Percentiles rank a stretch among this genome's conserved stretches.
Conservation (phyloP, 2,888 invertebrate species). For the Tiliacea citrago region DNA sequence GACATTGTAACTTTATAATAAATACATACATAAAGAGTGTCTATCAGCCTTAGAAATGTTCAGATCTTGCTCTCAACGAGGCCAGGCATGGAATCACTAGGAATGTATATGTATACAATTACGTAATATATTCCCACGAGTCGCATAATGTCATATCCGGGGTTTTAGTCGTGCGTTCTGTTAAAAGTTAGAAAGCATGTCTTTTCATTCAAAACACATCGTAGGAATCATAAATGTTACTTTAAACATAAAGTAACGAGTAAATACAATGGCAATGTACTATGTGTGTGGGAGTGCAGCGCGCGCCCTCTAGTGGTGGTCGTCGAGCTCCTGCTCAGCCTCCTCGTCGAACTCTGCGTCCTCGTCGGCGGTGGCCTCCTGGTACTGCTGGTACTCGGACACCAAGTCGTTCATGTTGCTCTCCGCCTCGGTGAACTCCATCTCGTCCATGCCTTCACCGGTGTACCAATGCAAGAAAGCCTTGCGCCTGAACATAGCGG, state of each 20-base stretch:
- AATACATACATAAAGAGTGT: constrained; percentile 81
- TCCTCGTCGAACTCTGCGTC: constrained; percentile 96
- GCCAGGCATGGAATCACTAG: constrained; percentile 78
- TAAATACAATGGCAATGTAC: constrained; percentile 86
- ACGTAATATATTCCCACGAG: constrained; percentile 79
- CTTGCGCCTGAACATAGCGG: constrained; percentile 98
- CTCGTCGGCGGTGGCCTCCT: constrained; percentile 96
- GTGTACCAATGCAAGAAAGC: constrained; percentile 99
- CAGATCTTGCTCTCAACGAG: constrained; percentile 85
- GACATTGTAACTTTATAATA: constrained; percentile 77
- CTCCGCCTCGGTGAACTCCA: constrained; percentile 98
- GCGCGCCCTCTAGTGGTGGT: constrained; percentile 80
- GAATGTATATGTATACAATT: constrained; percentile 85
- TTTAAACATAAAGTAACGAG: constrained; percentile 83
- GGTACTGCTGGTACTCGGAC: constrained; percentile 98
- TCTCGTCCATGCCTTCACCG: constrained; percentile 99
- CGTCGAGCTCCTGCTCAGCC: constrained; percentile 93
- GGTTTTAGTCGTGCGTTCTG: constrained; percentile 87
- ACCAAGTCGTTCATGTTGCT: constrained; percentile 99
- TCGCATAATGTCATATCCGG: constrained; percentile 79
- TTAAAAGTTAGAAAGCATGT: constrained; percentile 90
- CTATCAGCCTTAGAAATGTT: constrained; percentile 86
- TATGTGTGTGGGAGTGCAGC: constrained; percentile 69
- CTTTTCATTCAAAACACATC: constrained; percentile 80
- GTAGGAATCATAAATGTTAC: constrained; percentile 88